A percentile compares a stretch with the other conserved stretches of the same genome.
These are phyloP conservation scores for Clarias batrachus DNA, from an alignment of 2,113 vertebrate genomes.

Conservation along the genomic window DNA sequence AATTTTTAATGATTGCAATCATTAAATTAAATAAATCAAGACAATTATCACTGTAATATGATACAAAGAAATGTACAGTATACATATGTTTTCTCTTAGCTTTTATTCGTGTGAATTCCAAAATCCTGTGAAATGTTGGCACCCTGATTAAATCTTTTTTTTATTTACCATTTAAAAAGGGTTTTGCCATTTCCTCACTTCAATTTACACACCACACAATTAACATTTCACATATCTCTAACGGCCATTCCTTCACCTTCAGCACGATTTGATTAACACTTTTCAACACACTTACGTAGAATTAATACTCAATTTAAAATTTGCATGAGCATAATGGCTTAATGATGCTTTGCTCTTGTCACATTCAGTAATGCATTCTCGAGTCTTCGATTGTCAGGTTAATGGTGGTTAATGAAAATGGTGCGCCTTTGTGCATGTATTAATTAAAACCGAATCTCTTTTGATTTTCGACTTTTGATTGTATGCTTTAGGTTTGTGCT, in stretches of 20 bases:
- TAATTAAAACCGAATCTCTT: slow-evolving; percentile 57
- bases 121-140: not conserved
- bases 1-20: not conserved
- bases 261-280: not conserved
- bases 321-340: slow-evolving; percentile 41
- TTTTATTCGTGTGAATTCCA: not conserved
- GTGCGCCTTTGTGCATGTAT: slow-evolving; percentile 34
- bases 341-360: slow-evolving; percentile 38
- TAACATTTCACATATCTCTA: not conserved
- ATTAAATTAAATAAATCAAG: not conserved
- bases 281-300: slow-evolving; percentile 14
- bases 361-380: not conserved
- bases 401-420: slow-evolving; percentile 51
- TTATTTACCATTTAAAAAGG: not conserved
- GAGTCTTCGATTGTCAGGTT: slow-evolving; percentile 54
- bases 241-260: not conserved
- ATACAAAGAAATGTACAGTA: not conserved
- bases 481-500: slow-evolving; percentile 44
- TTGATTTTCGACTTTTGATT: slow-evolving; percentile 56
- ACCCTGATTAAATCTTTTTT: not conserved
- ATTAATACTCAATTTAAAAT: slow-evolving; percentile 24
- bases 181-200: not conserved
- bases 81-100: not conserved
- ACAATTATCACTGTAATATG: not conserved
- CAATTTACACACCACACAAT: not conserved